Evolutionary conservation across 1,140 invertebrate genomes (phyloP), one percentile per base, ranked within the genome.

Genomic region (Lasaia peninsularis): DNA sequence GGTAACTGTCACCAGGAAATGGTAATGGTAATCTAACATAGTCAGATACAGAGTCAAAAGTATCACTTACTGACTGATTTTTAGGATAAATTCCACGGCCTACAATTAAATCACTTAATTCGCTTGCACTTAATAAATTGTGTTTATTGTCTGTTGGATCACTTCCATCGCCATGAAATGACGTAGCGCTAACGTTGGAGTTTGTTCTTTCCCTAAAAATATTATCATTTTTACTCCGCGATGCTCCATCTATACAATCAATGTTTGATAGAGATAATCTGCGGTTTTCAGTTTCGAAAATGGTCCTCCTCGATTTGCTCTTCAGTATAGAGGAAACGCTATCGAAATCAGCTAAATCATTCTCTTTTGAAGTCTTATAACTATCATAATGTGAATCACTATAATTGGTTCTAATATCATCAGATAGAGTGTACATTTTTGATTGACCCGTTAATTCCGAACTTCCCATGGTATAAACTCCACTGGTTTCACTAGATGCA

Each of bases 21-120:
- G 93, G 92, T 8, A 94, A 92, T 8, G 95, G 94, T 72, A 96
- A 89, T 14, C 95, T 95, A 0, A 97, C 95, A 74, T 97, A 97
- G 77, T 97, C 96, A 11, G 95, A 96, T 67, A 96, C 95, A 0
- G 95, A 96, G 74, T 96, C 95, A 71, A 96, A 91, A 0, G 94
- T 96, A 44, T 93, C 93, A 67, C 95, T 95, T 18, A 96, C 94
- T 0, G 94, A 95, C 65, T 95, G 94, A 31, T 93, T 90, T 34
- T 92, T 94, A 4, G 95, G 95, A 88, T 96, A 96, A 10, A 91
- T 90, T 9, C 92, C 92, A 12, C 94, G 88, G 0, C 94, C 94
- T 1, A 96, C 95, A 52, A 96, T 96, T 18, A 96, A 76, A 73
- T 96, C 94, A 8, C 94, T 95, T 2, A 96, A 80, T 80, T 96